Percentiles rank a stretch among this genome's conserved stretches.
phyloP scores from a whole-genome alignment of 2,113 vertebrate genomes.

The Amazona guildingii region DNA sequence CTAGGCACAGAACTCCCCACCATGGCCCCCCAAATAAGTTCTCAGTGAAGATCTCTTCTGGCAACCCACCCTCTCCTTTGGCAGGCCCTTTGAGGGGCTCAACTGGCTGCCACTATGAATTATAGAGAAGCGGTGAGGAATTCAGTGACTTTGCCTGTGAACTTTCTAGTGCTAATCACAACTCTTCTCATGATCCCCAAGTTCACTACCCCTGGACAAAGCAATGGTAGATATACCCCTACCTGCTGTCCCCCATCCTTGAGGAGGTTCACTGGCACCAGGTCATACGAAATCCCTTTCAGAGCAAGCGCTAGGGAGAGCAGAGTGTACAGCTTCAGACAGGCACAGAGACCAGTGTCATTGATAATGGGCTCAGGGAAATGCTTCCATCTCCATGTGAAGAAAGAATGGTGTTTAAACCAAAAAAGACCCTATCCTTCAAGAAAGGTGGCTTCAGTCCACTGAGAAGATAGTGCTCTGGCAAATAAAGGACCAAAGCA shows the following conservation, averaged over 20 bases:
- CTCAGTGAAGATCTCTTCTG: neutral
- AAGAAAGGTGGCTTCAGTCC: neutral
- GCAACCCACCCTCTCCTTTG: neutral
- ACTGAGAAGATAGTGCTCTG: neutral
- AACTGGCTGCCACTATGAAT: neutral
- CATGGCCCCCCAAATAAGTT: neutral
- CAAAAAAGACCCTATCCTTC: neutral
- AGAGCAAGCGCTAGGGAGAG: slow-evolving; percentile 86
- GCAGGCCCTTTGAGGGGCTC: neutral
- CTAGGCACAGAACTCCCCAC: neutral
- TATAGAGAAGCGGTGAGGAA: neutral
- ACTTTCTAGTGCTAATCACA: neutral
- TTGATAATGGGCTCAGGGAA: neutral
- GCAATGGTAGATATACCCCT: slow-evolving; percentile 6
- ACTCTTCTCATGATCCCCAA: neutral
- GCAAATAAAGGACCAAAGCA: neutral
- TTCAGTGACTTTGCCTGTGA: neutral
- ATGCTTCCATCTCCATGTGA: neutral
- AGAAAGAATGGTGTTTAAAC: neutral
- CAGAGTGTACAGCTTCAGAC: neutral
- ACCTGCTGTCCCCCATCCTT: slow-evolving; percentile 95
- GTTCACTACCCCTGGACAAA: neutral
- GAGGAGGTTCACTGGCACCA: slow-evolving; percentile 83
- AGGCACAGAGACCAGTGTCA: neutral
- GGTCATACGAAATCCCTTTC: slow-evolving; percentile 90